Conservation (phyloP, 2,797 vertebrate genomes). For the Acanthis flammea region DNA sequence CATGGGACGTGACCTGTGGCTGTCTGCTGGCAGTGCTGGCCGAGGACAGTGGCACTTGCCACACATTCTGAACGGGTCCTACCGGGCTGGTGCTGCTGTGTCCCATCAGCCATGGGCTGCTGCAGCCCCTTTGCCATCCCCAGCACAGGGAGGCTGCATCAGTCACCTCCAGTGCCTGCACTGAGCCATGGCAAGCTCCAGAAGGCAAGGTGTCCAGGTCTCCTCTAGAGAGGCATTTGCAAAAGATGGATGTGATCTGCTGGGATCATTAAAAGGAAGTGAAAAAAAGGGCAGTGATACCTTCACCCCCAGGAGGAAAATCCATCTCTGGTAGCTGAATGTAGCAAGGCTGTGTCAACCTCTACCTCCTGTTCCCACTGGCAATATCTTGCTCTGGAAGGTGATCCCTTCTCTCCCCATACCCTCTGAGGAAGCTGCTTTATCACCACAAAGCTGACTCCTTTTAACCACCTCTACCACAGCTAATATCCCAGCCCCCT, state of each 20-base stretch:
- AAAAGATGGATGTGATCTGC: conserved; percentile 25
- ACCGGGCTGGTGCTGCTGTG: not conserved
- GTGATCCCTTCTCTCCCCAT: not conserved
- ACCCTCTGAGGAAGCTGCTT: not conserved
- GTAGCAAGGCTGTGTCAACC: not conserved
- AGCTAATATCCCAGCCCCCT: not conserved
- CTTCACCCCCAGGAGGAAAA: conserved; percentile 31
- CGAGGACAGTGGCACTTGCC: accelerated
- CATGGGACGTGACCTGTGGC: accelerated
- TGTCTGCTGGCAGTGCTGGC: not conserved
- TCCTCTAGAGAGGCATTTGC: conserved; percentile 19
- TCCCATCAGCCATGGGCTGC: not conserved
- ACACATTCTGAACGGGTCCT: accelerated
- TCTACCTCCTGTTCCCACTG: accelerated
- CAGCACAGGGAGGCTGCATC: not conserved
- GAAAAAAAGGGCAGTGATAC: conserved; percentile 13
- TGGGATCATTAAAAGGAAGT: conserved; percentile 9
- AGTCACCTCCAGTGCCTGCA: not conserved
- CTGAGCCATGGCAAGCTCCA: not conserved
- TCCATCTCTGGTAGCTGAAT: not conserved
- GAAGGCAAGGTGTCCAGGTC: not conserved
- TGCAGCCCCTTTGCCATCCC: not conserved
- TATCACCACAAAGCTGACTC: not conserved
- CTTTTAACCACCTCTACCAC: not conserved
- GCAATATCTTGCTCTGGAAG: not conserved